A percentile compares a stretch with the other conserved stretches of the same genome.
Conservation (phyloP, 2,113 vertebrate species). For the Bostrychus sinensis region DNA sequence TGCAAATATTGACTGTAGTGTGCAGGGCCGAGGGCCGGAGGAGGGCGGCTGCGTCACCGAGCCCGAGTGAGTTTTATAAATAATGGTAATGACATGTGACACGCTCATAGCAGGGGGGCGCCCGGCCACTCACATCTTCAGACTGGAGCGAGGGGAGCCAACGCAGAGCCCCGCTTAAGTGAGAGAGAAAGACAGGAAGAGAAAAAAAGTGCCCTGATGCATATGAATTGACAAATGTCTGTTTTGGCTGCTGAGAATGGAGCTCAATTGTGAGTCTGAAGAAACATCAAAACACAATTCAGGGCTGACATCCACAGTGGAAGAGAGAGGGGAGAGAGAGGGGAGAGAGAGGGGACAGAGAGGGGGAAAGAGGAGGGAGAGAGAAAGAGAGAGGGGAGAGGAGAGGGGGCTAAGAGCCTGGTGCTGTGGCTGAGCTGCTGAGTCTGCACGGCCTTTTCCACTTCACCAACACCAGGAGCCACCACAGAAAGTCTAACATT, state of each 20-base stretch:
- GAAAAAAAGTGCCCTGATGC: conserved; percentile 73
- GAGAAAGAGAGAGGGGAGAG: conserved; percentile 40
- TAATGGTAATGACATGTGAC: conserved; percentile 91
- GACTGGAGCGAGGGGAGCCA: conserved; percentile 62
- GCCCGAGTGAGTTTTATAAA: conserved; percentile 87
- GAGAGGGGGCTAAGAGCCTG: conserved; percentile 22
- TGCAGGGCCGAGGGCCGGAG: conserved; percentile 72
- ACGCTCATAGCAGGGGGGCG: conserved; percentile 81
- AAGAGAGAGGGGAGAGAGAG: conserved; percentile 53
- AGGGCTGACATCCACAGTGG: conserved; percentile 83
- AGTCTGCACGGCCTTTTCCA: conserved; percentile 19
- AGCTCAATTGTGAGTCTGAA: conserved; percentile 84
- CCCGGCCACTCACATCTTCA: conserved; percentile 60
- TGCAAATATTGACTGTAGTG: conserved; percentile 92
- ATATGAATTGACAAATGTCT: conserved; percentile 90
- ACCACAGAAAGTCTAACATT: neutral
- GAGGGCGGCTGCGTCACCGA: conserved; percentile 76
- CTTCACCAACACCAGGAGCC: conserved; percentile 1
- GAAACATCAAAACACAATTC: conserved; percentile 95
- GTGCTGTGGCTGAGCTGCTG: conserved; percentile 42
- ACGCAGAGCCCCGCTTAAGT: conserved; percentile 76
- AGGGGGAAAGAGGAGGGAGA: neutral
- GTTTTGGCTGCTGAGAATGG: conserved; percentile 90
- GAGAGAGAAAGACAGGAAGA: conserved; percentile 45
- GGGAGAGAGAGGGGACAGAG: neutral